These are phyloP conservation scores for Busseola fusca DNA, from an alignment of 2,888 invertebrate genomes.

Conservation along the genomic window DNA sequence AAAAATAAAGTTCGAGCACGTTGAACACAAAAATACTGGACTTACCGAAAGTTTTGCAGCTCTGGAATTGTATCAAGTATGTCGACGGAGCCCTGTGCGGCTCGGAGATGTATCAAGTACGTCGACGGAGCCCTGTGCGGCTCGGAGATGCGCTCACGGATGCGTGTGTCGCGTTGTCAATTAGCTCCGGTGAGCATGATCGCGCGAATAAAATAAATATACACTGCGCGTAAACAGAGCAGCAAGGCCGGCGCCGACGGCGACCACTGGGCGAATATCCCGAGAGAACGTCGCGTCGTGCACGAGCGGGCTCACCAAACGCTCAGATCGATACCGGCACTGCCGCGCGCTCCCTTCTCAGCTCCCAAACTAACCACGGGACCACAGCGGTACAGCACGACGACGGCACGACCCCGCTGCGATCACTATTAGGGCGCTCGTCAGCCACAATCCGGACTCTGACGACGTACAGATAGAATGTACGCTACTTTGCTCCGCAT, in stretches of 20 bases:
- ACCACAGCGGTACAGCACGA: constrained; percentile 59
- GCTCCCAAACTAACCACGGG: constrained; percentile 73
- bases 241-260: constrained; percentile 87
- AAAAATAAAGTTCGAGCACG: constrained; percentile 46
- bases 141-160: constrained; percentile 71
- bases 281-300: constrained; percentile 84
- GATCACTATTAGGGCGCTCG: constrained; percentile 66
- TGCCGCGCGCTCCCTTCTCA: constrained; percentile 82
- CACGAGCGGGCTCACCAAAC: constrained; percentile 82
- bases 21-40: constrained; percentile 50
- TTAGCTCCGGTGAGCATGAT: constrained; percentile 82
- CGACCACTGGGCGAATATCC: constrained; percentile 86
- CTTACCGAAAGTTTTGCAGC: constrained; percentile 69
- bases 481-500: constrained; percentile 76
- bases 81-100: constrained; percentile 61
- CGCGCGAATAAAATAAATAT: constrained; percentile 81
- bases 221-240: constrained; percentile 84
- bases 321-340: constrained; percentile 84
- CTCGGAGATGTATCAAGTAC: constrained; percentile 71
- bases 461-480: constrained; percentile 72
- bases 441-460: constrained; percentile 68
- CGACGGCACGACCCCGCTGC: constrained; percentile 62
- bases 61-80: constrained; percentile 69
- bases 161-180: constrained; percentile 81
- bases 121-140: constrained; percentile 61